Conservation (phyloP, 1,140 invertebrate genomes). For the Heliconius nattereri region DNA sequence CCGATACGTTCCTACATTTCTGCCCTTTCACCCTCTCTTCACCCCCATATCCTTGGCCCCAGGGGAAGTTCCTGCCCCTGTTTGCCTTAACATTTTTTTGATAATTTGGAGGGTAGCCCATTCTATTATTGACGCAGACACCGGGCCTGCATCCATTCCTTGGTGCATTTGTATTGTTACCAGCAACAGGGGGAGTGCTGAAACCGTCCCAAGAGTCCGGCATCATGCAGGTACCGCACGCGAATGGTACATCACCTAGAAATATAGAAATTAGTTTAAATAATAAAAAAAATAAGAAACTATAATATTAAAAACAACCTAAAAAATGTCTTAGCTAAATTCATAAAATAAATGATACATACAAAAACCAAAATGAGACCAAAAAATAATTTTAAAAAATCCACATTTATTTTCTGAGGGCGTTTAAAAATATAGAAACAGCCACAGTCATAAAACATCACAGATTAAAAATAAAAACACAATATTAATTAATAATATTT, state of each 20-base stretch:
- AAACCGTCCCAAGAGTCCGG: conserved; percentile 62
- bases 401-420: not conserved
- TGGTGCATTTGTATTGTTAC: conserved; percentile 56
- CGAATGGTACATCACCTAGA: conserved; percentile 66
- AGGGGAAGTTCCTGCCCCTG: conserved; percentile 62
- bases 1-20: conserved; percentile 60
- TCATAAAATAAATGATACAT: not conserved
- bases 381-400: not conserved
- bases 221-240: conserved; percentile 61
- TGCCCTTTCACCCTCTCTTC: conserved; percentile 66
- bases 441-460: not conserved
- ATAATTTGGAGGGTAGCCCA: conserved; percentile 52
- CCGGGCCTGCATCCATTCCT: conserved; percentile 65
- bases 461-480: conserved; percentile 15
- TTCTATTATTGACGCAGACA: conserved; percentile 55
- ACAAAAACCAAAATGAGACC: not conserved
- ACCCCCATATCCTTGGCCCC: conserved; percentile 54
- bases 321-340: not conserved
- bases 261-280: conserved; percentile 19
- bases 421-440: not conserved
- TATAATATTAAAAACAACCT: not conserved
- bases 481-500: conserved; percentile 60
- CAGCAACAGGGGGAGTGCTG: conserved; percentile 48
- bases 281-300: not conserved
- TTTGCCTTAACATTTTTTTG: conserved; percentile 53